These are phyloP conservation scores for Damaliscus lunatus DNA, from an alignment of 2,113 vertebrate genomes.

Conservation along the genomic window DNA sequence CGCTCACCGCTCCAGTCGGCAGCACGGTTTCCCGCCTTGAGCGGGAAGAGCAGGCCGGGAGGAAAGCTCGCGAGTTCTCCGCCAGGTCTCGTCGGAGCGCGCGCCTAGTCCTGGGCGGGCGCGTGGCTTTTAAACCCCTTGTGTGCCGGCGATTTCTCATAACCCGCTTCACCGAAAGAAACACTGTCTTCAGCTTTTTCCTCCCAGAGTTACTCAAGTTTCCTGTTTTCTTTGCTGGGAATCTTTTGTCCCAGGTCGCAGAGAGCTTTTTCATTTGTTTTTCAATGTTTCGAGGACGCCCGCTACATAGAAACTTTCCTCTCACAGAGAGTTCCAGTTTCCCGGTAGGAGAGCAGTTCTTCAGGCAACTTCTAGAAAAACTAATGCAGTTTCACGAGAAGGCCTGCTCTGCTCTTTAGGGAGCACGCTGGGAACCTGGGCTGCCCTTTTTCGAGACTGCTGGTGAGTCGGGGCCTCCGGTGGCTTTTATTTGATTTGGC, in stretches of 20 bases:
- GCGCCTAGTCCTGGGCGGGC: neutral
- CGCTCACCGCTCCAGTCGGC: accelerated
- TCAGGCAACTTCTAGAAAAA: neutral
- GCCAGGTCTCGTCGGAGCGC: neutral
- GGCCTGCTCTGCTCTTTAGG: accelerated
- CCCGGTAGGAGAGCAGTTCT: neutral
- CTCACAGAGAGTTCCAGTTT: neutral
- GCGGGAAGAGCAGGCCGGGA: accelerated
- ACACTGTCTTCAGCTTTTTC: neutral
- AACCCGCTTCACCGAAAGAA: accelerated
- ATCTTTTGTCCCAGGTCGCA: neutral
- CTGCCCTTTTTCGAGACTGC: neutral
- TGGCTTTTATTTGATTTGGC: neutral
- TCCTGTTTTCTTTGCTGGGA: neutral
- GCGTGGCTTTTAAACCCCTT: neutral
- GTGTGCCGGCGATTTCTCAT: accelerated
- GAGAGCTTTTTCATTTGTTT: neutral
- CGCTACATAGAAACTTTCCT: neutral
- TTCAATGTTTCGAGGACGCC: neutral
- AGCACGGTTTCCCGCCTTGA: too few species aligned
- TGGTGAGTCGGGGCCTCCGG: neutral
- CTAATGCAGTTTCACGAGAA: neutral
- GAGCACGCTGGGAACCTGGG: accelerated
- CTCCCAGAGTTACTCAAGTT: neutral
- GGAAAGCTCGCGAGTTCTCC: accelerated